phyloP scores from a whole-genome alignment of 2,888 invertebrate genomes.

The Agrotis segetum region DNA sequence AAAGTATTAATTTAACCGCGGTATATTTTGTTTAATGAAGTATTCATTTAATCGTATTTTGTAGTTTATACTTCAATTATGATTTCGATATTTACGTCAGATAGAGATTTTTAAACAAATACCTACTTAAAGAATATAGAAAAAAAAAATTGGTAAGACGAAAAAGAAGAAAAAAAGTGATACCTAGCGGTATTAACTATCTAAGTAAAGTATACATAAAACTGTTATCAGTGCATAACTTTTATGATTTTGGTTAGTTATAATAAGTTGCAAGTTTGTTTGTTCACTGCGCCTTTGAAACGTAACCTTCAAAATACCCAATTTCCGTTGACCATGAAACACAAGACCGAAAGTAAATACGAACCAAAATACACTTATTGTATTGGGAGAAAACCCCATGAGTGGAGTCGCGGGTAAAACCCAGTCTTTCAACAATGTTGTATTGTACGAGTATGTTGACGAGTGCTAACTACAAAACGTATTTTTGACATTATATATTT shows the following conservation, averaged over 20 bases:
- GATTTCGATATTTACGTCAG: too few relatives aligned
- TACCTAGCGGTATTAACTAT: too few relatives aligned
- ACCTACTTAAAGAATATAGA: too few relatives aligned
- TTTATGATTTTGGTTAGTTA: too few relatives aligned
- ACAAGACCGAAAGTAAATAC: slow-evolving; percentile 5
- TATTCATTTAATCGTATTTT: too few relatives aligned
- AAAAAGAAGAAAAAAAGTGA: too few relatives aligned
- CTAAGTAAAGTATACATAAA: not conserved
- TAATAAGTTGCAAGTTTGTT: not conserved
- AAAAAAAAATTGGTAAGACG: too few relatives aligned
- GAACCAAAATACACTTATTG: not conserved
- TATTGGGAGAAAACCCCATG: slow-evolving; percentile 27
- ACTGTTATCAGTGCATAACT: not conserved
- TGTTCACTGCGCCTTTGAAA: too few relatives aligned
- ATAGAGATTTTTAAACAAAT: too few relatives aligned
- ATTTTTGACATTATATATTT: too few relatives aligned
- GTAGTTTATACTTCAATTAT: not conserved
- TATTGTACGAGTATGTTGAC: slow-evolving; percentile 19
- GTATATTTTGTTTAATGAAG: too few relatives aligned
- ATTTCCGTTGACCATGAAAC: slow-evolving; percentile 27
- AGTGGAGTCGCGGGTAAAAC: slow-evolving; percentile 31
- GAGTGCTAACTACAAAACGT: slow-evolving; percentile 11
- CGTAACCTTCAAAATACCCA: slow-evolving; percentile 18
- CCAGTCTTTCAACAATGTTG: slow-evolving; percentile 15
- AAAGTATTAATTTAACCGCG: too few relatives aligned